These are phyloP conservation scores for Isoperla grammatica DNA, from an alignment of 2,888 invertebrate species.

Conservation along the genomic window DNA sequence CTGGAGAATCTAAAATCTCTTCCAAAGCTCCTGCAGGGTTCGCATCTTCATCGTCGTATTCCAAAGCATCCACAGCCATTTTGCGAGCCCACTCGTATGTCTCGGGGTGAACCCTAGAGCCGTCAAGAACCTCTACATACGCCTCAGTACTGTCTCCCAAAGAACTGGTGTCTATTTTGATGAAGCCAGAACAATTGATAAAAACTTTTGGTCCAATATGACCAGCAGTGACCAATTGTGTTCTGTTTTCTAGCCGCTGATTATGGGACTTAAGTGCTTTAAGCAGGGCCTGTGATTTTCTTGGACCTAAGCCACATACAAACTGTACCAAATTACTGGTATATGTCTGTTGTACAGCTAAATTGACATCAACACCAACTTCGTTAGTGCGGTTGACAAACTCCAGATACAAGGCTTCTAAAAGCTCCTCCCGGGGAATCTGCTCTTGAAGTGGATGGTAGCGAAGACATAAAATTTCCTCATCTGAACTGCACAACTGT, in stretches of 20 bases:
- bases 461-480: slow-evolving; percentile 90
- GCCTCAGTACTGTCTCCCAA: slow-evolving; percentile 91
- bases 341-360: slow-evolving; percentile 83
- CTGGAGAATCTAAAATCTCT: slow-evolving; percentile 94
- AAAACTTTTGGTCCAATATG: slow-evolving; percentile 98
- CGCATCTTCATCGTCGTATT: slow-evolving; percentile 95
- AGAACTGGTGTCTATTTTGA: slow-evolving; percentile 96
- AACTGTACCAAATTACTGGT: slow-evolving; percentile 90
- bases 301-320: slow-evolving; percentile 92
- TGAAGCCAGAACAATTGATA: slow-evolving; percentile 98
- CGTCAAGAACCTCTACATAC: slow-evolving; percentile 93
- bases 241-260: slow-evolving; percentile 87
- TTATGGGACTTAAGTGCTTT: slow-evolving; percentile 87
- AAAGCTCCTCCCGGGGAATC: slow-evolving; percentile 71
- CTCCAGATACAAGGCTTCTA: slow-evolving; percentile 81
- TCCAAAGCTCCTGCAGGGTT: slow-evolving; percentile 96
- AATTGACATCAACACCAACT: slow-evolving; percentile 95
- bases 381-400: slow-evolving; percentile 93
- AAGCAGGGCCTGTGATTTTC: slow-evolving; percentile 84
- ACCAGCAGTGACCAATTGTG: slow-evolving; percentile 90
- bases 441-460: slow-evolving; percentile 70
- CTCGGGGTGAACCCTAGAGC: slow-evolving; percentile 97
- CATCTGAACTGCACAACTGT: slow-evolving; percentile 91
- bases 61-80: slow-evolving; percentile 99
- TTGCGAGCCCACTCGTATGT: slow-evolving; percentile 99